phyloP scores from a whole-genome alignment of 2,797 vertebrate genomes.

The Yasuhikotakia modesta region DNA sequence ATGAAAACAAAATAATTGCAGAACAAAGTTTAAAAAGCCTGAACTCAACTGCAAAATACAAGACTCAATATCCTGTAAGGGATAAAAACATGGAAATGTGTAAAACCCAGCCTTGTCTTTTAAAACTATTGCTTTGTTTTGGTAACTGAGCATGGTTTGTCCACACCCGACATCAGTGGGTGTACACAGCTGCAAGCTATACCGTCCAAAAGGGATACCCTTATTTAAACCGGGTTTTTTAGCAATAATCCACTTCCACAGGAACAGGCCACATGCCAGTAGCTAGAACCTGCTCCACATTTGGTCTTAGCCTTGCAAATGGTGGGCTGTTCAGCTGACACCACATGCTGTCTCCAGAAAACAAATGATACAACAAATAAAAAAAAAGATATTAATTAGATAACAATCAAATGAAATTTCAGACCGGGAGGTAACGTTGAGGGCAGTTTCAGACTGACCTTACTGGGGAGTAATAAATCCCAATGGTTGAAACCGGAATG shows the following conservation, averaged over 20 bases:
- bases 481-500: conserved; percentile 38
- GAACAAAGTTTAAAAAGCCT: conserved; percentile 41
- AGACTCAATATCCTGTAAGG: neutral
- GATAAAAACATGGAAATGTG: neutral
- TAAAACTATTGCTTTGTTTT: conserved; percentile 74
- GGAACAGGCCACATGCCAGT: neutral
- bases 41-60: neutral
- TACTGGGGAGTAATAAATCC: conserved; percentile 1
- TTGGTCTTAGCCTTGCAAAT: conserved; percentile 58
- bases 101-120: conserved; percentile 45
- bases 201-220: conserved; percentile 3
- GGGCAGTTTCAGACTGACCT: conserved; percentile 31
- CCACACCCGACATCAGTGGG: conserved; percentile 35
- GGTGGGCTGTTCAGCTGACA: conserved; percentile 62
- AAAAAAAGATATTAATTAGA: conserved; percentile 53
- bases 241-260: conserved; percentile 26
- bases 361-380: conserved; percentile 37
- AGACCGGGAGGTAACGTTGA: conserved; percentile 64
- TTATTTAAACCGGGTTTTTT: conserved; percentile 21
- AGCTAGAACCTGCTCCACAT: conserved; percentile 39
- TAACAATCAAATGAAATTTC: neutral
- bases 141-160: conserved; percentile 56
- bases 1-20: conserved; percentile 40
- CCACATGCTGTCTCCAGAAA: conserved; percentile 52
- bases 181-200: neutral